Evolutionary conservation across 2,797 vertebrate genomes (phyloP).

Genomic region (Epinephelus malabaricus): DNA sequence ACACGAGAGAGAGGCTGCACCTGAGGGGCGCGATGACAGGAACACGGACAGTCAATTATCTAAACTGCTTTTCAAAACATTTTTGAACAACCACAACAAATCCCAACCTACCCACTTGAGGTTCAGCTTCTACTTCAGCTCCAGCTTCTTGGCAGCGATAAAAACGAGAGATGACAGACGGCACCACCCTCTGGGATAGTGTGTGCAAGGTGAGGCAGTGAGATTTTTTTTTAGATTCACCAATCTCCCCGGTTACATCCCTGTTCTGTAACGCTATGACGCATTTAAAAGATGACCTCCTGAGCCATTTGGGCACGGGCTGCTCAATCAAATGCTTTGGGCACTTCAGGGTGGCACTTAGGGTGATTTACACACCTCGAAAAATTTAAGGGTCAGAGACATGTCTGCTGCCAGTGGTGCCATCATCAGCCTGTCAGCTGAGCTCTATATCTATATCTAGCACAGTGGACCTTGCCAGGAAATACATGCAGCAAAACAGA

Average conservation of each 20-base stretch:
- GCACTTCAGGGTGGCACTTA: conserved; percentile 1
- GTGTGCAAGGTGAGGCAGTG: conserved; percentile 27
- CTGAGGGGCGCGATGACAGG: conserved; percentile 34
- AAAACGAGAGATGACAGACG: conserved; percentile 32
- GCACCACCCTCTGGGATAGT: not conserved
- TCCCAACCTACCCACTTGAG: conserved; percentile 15
- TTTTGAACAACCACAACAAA: conserved; percentile 21
- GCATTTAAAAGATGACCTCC: conserved; percentile 13
- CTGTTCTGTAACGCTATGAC: not conserved
- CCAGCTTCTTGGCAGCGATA: not conserved
- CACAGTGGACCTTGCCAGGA: not conserved
- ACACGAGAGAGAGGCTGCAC: conserved; percentile 12
- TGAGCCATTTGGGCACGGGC: not conserved
- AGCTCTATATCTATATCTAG: conserved; percentile 40
- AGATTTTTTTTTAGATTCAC: not conserved
- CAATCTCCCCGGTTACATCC: not conserved
- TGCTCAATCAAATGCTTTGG: not conserved
- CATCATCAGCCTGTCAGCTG: conserved; percentile 47
- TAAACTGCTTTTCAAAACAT: conserved; percentile 31
- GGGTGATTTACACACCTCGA: conserved; percentile 35
- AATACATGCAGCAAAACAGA: not conserved
- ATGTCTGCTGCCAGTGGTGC: conserved; percentile 22
- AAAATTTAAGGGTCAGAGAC: conserved; percentile 28
- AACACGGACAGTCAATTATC: conserved; percentile 46
- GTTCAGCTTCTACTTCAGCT: conserved; percentile 25